Base-by-base conservation (phyloP, 2,113 vertebrate genomes). In the Scartelaos histophorus region DNA sequence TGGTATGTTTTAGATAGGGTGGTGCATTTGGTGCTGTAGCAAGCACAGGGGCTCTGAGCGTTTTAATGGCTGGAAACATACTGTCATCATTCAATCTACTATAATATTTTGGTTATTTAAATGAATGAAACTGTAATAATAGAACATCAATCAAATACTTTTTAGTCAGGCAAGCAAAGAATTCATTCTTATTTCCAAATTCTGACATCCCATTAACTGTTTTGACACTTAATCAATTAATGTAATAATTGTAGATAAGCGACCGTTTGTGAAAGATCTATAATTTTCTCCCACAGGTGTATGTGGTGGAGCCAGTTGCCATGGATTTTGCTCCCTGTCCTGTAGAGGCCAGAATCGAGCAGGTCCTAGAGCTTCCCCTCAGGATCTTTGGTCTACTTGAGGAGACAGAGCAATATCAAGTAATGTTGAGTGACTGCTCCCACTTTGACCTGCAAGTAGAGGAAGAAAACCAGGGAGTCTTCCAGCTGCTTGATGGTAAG, bases 351-450 rank as follows among this genome's bases (percentile, higher is more conserved):
- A 90, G 83, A 0, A 83, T 98, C 65, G 96, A 95, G 25, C 83
- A 91, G 74, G 79, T 73, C 13, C 82, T 99, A 85, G 95, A 98
- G 75, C 94, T 99, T 66, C 97, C 97, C 0, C 92, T 99, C 71
- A 87, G 91, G 73, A 95, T 98, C 73, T 95, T 90, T 0, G 96
- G 97, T 7, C 73, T 94, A 0, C 87, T 93, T 38, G 92, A 91
- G 0, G 86, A 84, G 0, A 92, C 90, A 17, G 90, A 82, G 0
- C 85, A 62, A 0, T 86, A 96, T 78, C 88, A 81, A 0, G 93
- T 95, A 35, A 93, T 94, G 12, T 85, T 99, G 64, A 98, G 94
- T 0, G 96, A 99, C 93, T 99, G 98, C 82, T 98, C 97, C 3
- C 96, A 96, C 66, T 95, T 98, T 45, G 93, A 97, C 79, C 88